Conservation (phyloP, 2,113 vertebrate genomes). For the Cheilinus undulatus region DNA sequence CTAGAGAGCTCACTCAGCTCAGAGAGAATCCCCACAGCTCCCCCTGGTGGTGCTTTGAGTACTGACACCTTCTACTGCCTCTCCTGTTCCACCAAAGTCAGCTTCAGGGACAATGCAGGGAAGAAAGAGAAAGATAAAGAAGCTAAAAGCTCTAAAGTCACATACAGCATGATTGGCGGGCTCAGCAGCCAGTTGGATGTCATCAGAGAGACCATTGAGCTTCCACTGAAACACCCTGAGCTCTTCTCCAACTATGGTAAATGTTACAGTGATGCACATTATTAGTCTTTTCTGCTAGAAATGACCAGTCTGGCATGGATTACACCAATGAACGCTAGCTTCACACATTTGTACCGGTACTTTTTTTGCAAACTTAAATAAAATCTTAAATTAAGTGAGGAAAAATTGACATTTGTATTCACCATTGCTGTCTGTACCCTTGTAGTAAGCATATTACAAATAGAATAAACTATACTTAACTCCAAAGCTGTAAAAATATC, state of each 20-base stretch:
- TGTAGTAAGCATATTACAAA: no score
- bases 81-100: slow-evolving; percentile 85
- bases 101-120: slow-evolving; percentile 54
- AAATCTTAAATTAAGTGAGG: no score
- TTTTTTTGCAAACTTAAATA: no score
- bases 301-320: no score
- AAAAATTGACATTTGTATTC: no score
- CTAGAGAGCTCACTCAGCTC: slow-evolving; percentile 15
- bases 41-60: slow-evolving; percentile 57
- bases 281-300: no score
- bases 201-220: slow-evolving; percentile 92
- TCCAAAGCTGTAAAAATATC: no score
- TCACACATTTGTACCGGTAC: no score
- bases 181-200: slow-evolving; percentile 87
- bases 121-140: slow-evolving; percentile 49
- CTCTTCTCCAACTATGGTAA: slow-evolving; percentile 91
- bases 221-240: slow-evolving; percentile 92
- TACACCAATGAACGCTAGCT: no score
- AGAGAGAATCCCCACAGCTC: slow-evolving; percentile 32
- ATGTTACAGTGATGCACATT: neutral
- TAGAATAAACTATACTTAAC: no score
- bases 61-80: slow-evolving; percentile 89
- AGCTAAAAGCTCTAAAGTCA: slow-evolving; percentile 80
- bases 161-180: slow-evolving; percentile 94
- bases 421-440: no score